Base-by-base conservation (phyloP, 2,888 invertebrate species). In the Erebia palarica region DNA sequence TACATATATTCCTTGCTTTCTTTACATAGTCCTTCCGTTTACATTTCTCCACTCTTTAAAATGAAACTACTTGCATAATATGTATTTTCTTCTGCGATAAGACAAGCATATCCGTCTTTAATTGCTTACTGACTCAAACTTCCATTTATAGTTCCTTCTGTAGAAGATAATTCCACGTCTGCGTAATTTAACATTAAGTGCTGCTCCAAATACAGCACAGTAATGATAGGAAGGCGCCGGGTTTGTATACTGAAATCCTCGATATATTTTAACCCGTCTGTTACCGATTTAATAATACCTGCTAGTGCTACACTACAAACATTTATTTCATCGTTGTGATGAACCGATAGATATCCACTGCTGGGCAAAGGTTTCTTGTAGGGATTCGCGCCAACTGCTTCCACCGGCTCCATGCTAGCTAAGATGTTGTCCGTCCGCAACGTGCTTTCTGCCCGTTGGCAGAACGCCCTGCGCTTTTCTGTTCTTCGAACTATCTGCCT, bases 181-280 rank as follows among this genome's bases (percentile, higher is more conserved):
- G 85, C 75, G 80, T 83, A 80, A 80, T 82, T 81, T 83, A 85
- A 87, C 84, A 82, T 78, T 78, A 77, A 88, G 85, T 86, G 88
- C 81, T 79, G 83, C 75, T 84, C 86, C 82, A 80, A 86, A 88
- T 87, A 78, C 73, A 51, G 66, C 18, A 47, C 60, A 60, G 42
- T 71, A 66, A 73, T 68, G 71, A 71, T 73, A 69, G 71, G 70
- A 66, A 70, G 71, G 75, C 72, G 73, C 74, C 70, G 53, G 16
- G 36, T 49, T 63, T 70, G 65, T 65, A 59, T 61, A 63, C 55
- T 18, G 47, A 66, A 68, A 59, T 60, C 61, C 55, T 60, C 57
- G 42, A 18, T 59, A 18, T 59, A 49, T 47, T 67, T 49, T 57
- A 65, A 42, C 66, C 65, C 13, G 18, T n/a, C 49, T 49, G 42